Evolutionary conservation across 1,140 invertebrate species (phyloP).

Genomic region (Pseudomyrmex cubaensis): DNA sequence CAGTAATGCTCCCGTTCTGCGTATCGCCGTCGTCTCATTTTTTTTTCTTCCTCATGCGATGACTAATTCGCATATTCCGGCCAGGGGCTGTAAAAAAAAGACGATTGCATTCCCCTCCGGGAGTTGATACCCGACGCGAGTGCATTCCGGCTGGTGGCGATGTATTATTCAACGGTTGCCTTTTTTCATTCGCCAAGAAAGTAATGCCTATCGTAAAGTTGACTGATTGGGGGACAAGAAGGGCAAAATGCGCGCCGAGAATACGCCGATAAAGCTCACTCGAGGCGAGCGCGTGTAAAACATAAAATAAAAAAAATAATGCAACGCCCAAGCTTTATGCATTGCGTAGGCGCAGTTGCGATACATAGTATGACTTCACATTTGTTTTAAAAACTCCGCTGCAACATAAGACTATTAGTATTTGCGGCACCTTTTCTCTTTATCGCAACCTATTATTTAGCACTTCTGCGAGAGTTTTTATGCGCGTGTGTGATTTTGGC

Average conservation of each 20-base stretch:
- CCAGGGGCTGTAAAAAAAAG: constrained; percentile 55
- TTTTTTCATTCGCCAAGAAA: constrained; percentile 48
- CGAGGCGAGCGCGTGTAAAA: not conserved
- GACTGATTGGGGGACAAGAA: constrained; percentile 51
- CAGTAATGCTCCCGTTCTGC: constrained; percentile 41
- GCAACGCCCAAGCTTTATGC: constrained; percentile 11
- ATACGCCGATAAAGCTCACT: constrained; percentile 41
- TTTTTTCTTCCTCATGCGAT: constrained; percentile 34
- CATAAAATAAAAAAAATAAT: constrained; percentile 14
- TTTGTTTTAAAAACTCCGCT: constrained; percentile 2
- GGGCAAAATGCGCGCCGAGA: not conserved
- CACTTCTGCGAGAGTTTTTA: not conserved
- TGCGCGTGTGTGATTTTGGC: not conserved
- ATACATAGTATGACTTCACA: not conserved
- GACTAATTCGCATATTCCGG: constrained; percentile 66
- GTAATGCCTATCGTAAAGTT: constrained; percentile 64
- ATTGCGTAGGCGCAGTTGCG: constrained; percentile 34
- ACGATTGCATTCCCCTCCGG: constrained; percentile 41
- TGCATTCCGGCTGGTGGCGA: constrained; percentile 58
- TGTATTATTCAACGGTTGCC: constrained; percentile 67
- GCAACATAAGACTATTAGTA: constrained; percentile 24
- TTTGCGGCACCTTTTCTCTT: constrained; percentile 1
- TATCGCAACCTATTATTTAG: not conserved
- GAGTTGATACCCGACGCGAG: constrained; percentile 60
- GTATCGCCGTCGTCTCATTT: constrained; percentile 35